Base-by-base conservation (phyloP, 2,797 vertebrate species). In the Moxostoma hubbsi region DNA sequence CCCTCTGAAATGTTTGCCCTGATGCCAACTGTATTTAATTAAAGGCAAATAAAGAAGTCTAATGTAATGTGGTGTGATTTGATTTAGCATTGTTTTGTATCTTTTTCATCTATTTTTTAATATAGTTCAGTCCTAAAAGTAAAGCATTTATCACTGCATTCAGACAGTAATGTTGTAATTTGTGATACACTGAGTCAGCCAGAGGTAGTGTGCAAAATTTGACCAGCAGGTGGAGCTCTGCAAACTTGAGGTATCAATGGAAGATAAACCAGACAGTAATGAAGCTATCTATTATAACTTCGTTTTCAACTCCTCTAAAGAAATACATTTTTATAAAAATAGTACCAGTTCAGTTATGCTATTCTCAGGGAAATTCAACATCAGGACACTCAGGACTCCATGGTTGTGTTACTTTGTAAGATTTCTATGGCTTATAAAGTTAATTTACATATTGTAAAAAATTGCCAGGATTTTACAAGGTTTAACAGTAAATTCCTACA, bases 141-240 rank as follows among this genome's bases (percentile, higher is more conserved):
- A 1, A 6, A 0, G 12, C 13, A 11, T 13, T n/a, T 55, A 16
- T 45, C 6, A 11, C 13, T 70, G 53, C 36, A 46, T 70, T 70
- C 51, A 45, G 11, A 24, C 7, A 18, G 54, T 12, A n/a, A 12
- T 16, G 16, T 16, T 46, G 43, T 6, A 58, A 46, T 58, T 8
- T 13, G 16, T 46, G 49, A 46, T 6, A 18, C 5, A 47, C 11
- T 1, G n/a, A 47, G 43, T 58, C 10, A 45, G 36, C 5, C 4
- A 45, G 11, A 46, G 43, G n/a, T 36, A 64, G 18, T 49, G n/a
- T 47, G 54, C 70, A 74, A 47, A 45, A 6, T 68, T 43, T 69
- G 18, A 62, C 61, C 57, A 77, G 66, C 47, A 77, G 66, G 61
- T 69, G 55, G 75, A 77, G 75, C 57, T 58, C 66, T 10, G 62